Conservation (phyloP, 1,140 invertebrate genomes). For the Dreissena rostriformis region DNA sequence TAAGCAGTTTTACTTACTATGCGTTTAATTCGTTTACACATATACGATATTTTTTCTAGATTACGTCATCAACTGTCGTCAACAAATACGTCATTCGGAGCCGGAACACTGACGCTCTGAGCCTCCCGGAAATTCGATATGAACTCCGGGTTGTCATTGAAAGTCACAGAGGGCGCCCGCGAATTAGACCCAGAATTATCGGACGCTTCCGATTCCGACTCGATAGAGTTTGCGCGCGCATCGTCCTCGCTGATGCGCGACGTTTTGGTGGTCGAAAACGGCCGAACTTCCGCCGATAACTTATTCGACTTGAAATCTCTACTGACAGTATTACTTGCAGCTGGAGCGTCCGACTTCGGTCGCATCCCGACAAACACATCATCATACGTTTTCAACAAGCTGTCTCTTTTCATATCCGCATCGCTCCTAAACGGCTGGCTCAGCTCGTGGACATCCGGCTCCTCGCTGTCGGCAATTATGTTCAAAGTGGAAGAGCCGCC, state of each 20-base stretch:
- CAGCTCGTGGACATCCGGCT: constrained; percentile 3
- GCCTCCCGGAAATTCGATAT: constrained; percentile 44
- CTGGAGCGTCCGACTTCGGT: constrained; percentile 8
- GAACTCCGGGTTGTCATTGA: constrained; percentile 45
- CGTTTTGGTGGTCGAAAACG: no score
- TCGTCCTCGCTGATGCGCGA: constrained; percentile 50
- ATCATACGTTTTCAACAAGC: constrained; percentile 3
- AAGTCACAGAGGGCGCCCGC: constrained; percentile 30
- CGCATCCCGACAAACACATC: constrained; percentile 9
- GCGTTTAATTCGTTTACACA: no score
- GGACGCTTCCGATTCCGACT: constrained; percentile 41
- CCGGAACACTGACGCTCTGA: constrained; percentile 42
- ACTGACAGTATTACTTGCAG: no score
- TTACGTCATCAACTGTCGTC: constrained; percentile 35
- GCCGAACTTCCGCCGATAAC: no score
- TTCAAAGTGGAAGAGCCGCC: constrained; percentile 55
- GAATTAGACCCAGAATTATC: constrained; percentile 31
- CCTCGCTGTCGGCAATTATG: constrained; percentile 62
- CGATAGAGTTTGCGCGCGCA: constrained; percentile 53
- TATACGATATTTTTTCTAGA: neutral
- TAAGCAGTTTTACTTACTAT: no score
- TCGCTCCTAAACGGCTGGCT: no score
- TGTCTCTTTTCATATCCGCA: neutral
- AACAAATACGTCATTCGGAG: constrained; percentile 43
- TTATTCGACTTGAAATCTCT: no score